Evolutionary conservation across 2,888 invertebrate species (phyloP).

Genomic region (Norana najaformis): DNA sequence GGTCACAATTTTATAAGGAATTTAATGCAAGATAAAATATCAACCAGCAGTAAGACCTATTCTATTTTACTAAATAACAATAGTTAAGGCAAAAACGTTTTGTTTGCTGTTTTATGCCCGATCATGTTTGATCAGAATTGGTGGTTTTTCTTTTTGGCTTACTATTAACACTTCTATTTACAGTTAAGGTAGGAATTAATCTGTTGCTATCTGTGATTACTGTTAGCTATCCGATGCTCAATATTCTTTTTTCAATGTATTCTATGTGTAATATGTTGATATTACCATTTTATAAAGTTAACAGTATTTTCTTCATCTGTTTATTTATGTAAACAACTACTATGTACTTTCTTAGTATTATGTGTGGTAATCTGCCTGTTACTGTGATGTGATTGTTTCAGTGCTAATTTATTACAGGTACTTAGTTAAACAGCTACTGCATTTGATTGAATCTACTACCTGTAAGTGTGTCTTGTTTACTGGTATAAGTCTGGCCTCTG

Average conservation of each 20-base stretch:
- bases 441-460: neutral
- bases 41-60: neutral
- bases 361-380: neutral
- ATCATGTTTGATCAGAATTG: conserved; percentile 4
- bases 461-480: neutral
- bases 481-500: neutral
- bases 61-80: neutral
- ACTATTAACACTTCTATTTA: too few species aligned
- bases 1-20: neutral
- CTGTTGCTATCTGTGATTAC: neutral
- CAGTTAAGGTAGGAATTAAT: neutral
- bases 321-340: neutral
- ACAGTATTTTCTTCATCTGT: too few species aligned
- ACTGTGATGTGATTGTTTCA: neutral
- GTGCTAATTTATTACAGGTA: neutral
- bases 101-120: neutral
- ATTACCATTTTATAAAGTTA: neutral
- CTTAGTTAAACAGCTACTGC: neutral
- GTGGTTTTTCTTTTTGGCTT: too few species aligned
- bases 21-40: neutral
- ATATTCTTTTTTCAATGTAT: neutral
- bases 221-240: neutral
- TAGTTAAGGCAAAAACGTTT: neutral
- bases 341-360: neutral
- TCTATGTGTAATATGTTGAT: neutral